These are phyloP conservation scores for Nemurella pictetii DNA, from an alignment of 2,888 invertebrate species.

Conservation along the genomic window DNA sequence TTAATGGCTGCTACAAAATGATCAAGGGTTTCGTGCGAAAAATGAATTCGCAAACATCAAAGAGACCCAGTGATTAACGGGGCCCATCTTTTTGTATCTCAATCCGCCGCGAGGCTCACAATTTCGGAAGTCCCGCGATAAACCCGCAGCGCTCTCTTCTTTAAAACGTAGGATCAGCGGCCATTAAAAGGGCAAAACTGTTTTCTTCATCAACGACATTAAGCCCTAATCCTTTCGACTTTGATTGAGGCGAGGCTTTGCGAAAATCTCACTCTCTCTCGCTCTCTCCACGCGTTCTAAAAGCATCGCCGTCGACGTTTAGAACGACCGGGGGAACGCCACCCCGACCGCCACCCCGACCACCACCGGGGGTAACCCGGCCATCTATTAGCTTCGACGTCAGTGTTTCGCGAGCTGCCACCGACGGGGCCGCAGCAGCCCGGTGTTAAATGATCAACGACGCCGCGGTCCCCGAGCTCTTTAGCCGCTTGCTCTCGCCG, in stretches of 20 bases:
- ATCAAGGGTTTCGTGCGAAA: background rate
- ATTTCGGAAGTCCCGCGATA: background rate
- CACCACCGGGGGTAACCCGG: background rate
- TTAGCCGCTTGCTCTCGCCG: background rate
- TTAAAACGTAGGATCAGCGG: background rate
- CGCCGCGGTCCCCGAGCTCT: constrained; percentile 21
- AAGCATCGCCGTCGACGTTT: background rate
- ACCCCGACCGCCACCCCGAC: background rate
- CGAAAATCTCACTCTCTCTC: background rate
- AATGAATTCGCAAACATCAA: background rate
- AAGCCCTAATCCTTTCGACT: constrained; percentile 18
- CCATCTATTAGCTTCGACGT: constrained; percentile 26
- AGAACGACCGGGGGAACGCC: background rate
- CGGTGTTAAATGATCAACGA: constrained; percentile 26
- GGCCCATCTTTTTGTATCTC: background rate
- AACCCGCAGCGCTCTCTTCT: background rate
- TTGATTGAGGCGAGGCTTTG: constrained; percentile 7
- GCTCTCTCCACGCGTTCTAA: no score
- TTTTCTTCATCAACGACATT: constrained; percentile 31
- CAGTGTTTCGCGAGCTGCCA: background rate
- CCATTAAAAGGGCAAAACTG: constrained; percentile 27
- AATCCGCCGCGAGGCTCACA: background rate
- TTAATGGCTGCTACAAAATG: background rate
- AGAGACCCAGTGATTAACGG: background rate
- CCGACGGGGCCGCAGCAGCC: background rate